A percentile compares a stretch with the other conserved stretches of the same genome.
Conservation (phyloP, 2,888 invertebrate species). For the Nymphalis polychloros region DNA sequence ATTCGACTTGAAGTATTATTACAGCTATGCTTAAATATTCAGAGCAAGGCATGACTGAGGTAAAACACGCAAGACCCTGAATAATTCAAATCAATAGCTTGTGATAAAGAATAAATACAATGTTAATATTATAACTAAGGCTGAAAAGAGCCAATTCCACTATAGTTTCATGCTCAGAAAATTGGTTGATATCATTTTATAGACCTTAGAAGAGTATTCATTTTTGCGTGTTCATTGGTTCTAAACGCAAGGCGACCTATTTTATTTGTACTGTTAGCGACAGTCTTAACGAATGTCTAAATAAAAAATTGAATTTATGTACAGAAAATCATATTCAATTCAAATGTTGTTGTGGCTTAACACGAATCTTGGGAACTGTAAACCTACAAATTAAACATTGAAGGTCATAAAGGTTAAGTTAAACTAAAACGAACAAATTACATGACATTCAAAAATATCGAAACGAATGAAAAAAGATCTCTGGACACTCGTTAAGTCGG, state of each 20-base stretch:
- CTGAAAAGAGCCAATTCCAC: slow-evolving; percentile 11
- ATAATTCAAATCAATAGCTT: slow-evolving; percentile 31
- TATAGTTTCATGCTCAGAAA: slow-evolving; percentile 13
- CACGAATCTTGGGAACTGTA: not conserved
- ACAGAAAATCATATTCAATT: not conserved
- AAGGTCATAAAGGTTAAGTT: not conserved
- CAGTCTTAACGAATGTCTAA: not conserved
- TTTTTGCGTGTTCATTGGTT: slow-evolving; percentile 16
- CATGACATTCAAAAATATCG: not conserved
- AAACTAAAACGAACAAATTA: not conserved
- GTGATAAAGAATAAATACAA: slow-evolving; percentile 30
- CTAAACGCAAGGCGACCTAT: slow-evolving; percentile 1
- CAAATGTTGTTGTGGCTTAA: not conserved
- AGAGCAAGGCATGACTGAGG: slow-evolving; percentile 19
- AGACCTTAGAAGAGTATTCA: slow-evolving; percentile 11
- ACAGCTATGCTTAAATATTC: slow-evolving; percentile 20
- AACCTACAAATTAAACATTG: not conserved
- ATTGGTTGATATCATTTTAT: slow-evolving; percentile 14
- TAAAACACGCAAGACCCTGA: slow-evolving; percentile 29
- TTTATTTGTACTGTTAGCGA: not conserved
- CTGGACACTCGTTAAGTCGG: not conserved
- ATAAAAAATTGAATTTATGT: not conserved
- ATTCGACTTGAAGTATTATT: slow-evolving; percentile 19
- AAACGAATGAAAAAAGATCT: slow-evolving; percentile 2
- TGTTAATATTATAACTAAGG: slow-evolving; percentile 17